phyloP scores from a whole-genome alignment of 2,888 invertebrate species.

The Ceratothoa steindachneri region DNA sequence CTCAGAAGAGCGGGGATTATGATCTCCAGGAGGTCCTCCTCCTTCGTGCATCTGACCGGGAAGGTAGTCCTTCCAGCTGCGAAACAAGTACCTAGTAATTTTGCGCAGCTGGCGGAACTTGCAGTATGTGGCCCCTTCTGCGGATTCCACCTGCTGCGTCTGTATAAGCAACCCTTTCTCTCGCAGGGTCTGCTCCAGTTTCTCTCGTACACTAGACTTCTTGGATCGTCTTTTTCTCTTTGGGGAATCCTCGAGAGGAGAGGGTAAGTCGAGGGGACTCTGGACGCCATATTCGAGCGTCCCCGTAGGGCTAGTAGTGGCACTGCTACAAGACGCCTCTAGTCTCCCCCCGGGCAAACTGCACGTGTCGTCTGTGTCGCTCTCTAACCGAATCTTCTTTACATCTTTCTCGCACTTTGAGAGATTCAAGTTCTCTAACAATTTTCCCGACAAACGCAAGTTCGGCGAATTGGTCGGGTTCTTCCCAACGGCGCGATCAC shows the following conservation, averaged over 20 bases:
- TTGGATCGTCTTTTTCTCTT: slow-evolving; percentile 72
- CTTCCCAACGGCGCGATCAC: slow-evolving; percentile 18
- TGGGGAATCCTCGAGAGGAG: slow-evolving; percentile 40
- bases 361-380: slow-evolving; percentile 41
- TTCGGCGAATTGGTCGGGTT: slow-evolving; percentile 9
- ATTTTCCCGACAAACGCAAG: slow-evolving; percentile 34
- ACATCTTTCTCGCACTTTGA: slow-evolving; percentile 44
- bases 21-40: slow-evolving; percentile 10
- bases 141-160: slow-evolving; percentile 85
- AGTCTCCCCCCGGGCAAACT: slow-evolving; percentile 26
- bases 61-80: slow-evolving; percentile 89
- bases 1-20: background rate
- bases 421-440: slow-evolving; percentile 41
- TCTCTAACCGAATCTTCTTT: slow-evolving; percentile 45
- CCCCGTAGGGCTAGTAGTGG: slow-evolving; percentile 34
- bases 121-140: slow-evolving; percentile 89
- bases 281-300: slow-evolving; percentile 35
- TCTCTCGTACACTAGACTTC: slow-evolving; percentile 64
- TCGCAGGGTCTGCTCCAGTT: slow-evolving; percentile 84
- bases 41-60: slow-evolving; percentile 57
- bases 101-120: slow-evolving; percentile 85
- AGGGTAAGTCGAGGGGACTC: slow-evolving; percentile 19
- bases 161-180: slow-evolving; percentile 90
- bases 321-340: slow-evolving; percentile 23
- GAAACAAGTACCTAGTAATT: slow-evolving; percentile 82